Base-by-base conservation (phyloP, 2,113 vertebrate genomes). In the Microtus ochrogaster region DNA sequence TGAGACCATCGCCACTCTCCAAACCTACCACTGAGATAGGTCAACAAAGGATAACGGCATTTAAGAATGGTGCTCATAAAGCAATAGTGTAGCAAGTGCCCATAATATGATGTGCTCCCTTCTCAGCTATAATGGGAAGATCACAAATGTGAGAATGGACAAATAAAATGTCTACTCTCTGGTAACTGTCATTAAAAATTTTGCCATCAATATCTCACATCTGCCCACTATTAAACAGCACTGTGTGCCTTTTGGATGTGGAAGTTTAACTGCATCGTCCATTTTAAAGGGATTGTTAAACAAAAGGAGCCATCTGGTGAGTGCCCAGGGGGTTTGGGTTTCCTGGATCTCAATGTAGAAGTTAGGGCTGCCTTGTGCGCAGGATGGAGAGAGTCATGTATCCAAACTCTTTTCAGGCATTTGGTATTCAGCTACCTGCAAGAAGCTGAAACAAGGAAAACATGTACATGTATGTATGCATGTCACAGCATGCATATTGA, bases 281-380 rank as follows among this genome's bases (percentile, higher is more conserved):
- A 82, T 77, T 92, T 92, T 72, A 84, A 92, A 86, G 87, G 90
- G 11, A 83, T 21, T 78, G 16, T 44, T 83, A 36, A 83, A 94
- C 44, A 76, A 81, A 95, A 78, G 65, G 10, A 82, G 63, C 61
- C 17, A 24, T 73, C 90, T 52, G 17, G 24, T 68, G 49, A 52
- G 49, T 52, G 49, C 49, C 49, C 70, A 24, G 28, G 52, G 14
- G 19, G 7, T n/a, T 33, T 76, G 28, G 17, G 4, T 72, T 90
- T 90, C 19, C 44, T 72, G 21, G 2, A 33, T 55, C 13, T n/a
- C 2, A 36, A 9, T 22, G 14, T 1, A n/a, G 39, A 13, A 74
- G 58, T 16, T 7, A 36, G 49, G 73, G 1, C 72, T 61, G 10
- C 65, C 3, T 68, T 41, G 66, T 21, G 4, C 36, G 5, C 5